These are phyloP conservation scores for Leptinotarsa texana DNA, from an alignment of 1,140 invertebrate genomes.

Conservation along the genomic window DNA sequence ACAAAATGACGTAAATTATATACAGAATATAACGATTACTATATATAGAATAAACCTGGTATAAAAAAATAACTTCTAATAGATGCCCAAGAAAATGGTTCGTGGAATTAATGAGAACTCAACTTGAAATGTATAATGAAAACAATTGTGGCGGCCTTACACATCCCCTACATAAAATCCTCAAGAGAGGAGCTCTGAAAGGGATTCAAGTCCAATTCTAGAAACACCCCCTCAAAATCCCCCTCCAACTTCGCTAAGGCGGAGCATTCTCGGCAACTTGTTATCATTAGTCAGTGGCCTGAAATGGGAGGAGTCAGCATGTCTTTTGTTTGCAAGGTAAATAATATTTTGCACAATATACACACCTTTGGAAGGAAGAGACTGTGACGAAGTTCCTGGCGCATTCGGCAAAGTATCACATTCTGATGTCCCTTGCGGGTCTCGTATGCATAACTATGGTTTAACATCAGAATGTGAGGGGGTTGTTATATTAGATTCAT, in stretches of 20 bases:
- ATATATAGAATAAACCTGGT: no score
- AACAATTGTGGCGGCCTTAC: no score
- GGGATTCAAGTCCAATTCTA: no score
- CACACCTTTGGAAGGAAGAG: constrained; percentile 52
- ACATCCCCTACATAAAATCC: no score
- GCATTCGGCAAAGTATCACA: constrained; percentile 30
- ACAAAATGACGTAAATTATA: no score
- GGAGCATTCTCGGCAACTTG: constrained; percentile 40
- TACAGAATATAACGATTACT: no score
- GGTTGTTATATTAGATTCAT: constrained; percentile 52
- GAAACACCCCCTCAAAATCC: no score
- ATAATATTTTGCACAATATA: constrained; percentile 57
- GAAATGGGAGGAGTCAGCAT: constrained; percentile 50
- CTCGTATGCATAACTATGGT: constrained; percentile 52
- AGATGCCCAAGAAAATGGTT: no score
- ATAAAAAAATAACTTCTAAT: no score
- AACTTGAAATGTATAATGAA: no score
- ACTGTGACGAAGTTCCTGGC: constrained; percentile 37
- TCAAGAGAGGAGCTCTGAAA: no score
- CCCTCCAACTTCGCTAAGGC: constrained; percentile 12
- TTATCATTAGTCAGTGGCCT: constrained; percentile 54
- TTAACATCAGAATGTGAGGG: constrained; percentile 50
- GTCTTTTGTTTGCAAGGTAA: constrained; percentile 55
- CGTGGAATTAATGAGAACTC: no score
- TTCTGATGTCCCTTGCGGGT: constrained; percentile 40